These are phyloP conservation scores for Hemibagrus guttatus DNA, from an alignment of 2,797 vertebrate genomes.

Conservation along the genomic window DNA sequence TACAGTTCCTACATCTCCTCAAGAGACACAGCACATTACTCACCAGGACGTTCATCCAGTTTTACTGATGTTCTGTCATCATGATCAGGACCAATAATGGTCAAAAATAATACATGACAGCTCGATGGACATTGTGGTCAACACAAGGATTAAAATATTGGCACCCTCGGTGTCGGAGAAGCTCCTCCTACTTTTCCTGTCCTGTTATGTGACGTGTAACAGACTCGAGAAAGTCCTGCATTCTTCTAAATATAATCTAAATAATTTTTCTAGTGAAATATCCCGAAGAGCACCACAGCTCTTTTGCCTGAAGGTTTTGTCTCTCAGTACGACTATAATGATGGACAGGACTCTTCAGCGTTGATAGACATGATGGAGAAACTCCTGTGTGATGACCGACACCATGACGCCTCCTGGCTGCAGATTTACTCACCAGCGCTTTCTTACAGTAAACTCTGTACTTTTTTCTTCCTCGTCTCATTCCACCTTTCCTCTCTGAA, in stretches of 20 bases:
- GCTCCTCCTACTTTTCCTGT: background rate
- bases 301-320: background rate
- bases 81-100: background rate
- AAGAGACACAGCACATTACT: conserved; percentile 52
- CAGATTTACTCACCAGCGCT: background rate
- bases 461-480: background rate
- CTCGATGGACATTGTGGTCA: background rate
- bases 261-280: background rate
- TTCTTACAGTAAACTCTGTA: background rate
- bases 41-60: no score
- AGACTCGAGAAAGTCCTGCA: background rate
- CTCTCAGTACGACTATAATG: background rate
- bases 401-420: background rate
- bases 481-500: background rate
- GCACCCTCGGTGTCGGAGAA: background rate
- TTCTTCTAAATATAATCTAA: background rate
- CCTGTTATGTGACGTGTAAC: background rate
- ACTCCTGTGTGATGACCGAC: background rate
- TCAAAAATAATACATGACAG: background rate
- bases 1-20: conserved; percentile 80
- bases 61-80: background rate
- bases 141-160: background rate
- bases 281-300: background rate
- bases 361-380: background rate
- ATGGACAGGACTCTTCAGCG: background rate